Base-by-base conservation (phyloP, 64 coral and sea anemone species). In the Stichodactyla helianthus region DNA sequence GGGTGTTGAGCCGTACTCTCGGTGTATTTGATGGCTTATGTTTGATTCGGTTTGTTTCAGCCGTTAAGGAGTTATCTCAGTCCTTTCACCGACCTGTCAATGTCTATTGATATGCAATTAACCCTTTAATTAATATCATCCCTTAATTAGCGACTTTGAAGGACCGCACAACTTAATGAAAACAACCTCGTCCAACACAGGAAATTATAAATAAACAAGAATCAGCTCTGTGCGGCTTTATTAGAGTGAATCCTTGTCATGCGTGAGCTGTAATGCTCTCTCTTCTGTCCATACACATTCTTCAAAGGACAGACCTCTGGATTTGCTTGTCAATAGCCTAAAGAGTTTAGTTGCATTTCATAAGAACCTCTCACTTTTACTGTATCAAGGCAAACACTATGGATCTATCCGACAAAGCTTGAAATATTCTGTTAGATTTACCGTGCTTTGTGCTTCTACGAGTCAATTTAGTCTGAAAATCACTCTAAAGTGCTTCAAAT, bases 101-200 rank as follows among this genome's bases (percentile, higher is more conserved):
- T 51, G 65, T 91, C 91, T 89, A 97, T 97, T 97, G 94, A 97
- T 93, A 88, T 93, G 88, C 89, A 93, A 97, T 97, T 97, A 97
- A 97, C 94, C 91, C 88, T 84, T 90, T 97, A 97, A 97, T 97
- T 97, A 97, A 97, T 97, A 93, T 92, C 88, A 97, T 90, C 94
- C 88, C 85, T 86, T 97, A 97, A 97, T 97, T 97, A 97, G 86
- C 88, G 86, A 85, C 82, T 92, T 85, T 92, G 88, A 93, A 91
- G 91, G 88, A 84, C 91, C 91, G 94, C 92, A 78, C 80, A 79
- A 52, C 84, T 90, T 97, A 97, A 97, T 97, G 89, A 97, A 91
- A 97, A 74, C 88, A 64, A 89, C 88, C 89, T 71, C 89, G 89
- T 93, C 85, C 71, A 83, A 61, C 56, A 86, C 84, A 92, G 90